Conservation (phyloP, 2,797 vertebrate species). For the Sciurus carolinensis region DNA sequence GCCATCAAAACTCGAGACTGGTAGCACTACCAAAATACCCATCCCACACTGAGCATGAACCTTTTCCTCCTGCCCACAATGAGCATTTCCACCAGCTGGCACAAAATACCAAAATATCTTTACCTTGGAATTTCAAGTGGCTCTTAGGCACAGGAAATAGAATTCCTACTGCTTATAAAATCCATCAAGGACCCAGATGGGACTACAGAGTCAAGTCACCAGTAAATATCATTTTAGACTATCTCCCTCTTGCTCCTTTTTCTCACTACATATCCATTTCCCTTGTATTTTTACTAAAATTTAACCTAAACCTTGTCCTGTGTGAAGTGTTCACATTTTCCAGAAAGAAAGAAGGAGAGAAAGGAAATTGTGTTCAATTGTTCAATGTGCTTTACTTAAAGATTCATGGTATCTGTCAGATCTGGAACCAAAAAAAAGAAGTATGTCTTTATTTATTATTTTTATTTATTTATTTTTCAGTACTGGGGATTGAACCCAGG, state of each 20-base stretch:
- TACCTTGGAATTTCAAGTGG: not conserved
- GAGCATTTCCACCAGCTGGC: not conserved
- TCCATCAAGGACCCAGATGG: not conserved
- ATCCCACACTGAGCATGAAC: not conserved
- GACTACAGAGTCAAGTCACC: not conserved
- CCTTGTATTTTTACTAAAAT: conserved; percentile 28
- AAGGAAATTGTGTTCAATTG: too few relatives aligned
- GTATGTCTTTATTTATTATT: too few relatives aligned
- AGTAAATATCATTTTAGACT: not conserved
- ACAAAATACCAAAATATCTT: not conserved
- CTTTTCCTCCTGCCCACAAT: not conserved
- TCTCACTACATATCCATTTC: not conserved
- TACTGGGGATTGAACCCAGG: too few relatives aligned
- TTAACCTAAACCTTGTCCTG: not conserved
- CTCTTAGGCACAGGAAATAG: not conserved
- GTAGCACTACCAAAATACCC: not conserved
- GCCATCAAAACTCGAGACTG: conserved; percentile 5
- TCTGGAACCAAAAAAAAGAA: not conserved
- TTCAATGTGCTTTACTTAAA: not conserved
- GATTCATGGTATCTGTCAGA: not conserved
- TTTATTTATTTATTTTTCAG: too few relatives aligned
- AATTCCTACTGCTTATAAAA: not conserved
- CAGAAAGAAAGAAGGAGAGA: not conserved
- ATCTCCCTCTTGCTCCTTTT: not conserved
- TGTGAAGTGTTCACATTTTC: conserved; percentile 7